Percentiles rank a stretch among this genome's conserved stretches.
Conservation (phyloP, 2,113 vertebrate genomes). For the Gobiocypris rarus region DNA sequence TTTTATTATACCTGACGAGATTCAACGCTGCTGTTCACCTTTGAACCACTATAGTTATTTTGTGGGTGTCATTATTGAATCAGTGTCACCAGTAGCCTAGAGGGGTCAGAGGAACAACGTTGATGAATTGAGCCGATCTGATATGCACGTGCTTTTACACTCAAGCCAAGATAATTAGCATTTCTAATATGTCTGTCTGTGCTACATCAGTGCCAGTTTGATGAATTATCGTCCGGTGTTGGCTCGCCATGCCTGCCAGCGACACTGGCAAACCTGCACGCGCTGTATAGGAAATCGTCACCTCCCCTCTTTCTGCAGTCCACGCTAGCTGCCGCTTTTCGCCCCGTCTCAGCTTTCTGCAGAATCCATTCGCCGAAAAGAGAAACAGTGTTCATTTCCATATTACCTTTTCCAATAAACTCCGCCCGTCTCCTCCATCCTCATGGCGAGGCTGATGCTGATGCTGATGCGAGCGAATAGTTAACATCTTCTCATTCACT, state of each 20-base stretch:
- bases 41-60: not conserved
- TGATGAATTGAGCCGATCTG: not conserved
- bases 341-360: conserved; percentile 25
- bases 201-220: conserved; percentile 14
- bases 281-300: conserved; percentile 25
- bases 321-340: not conserved
- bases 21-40: not conserved
- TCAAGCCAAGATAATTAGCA: not conserved
- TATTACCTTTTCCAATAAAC: conserved; percentile 22
- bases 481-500: conserved; percentile 56
- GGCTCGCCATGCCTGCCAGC: conserved; percentile 20
- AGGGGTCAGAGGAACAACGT: not conserved
- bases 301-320: conserved; percentile 55
- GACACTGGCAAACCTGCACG: not conserved
- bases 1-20: not conserved
- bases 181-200: conserved; percentile 1
- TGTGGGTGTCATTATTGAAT: not conserved
- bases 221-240: conserved; percentile 6
- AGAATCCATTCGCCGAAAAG: conserved; percentile 20
- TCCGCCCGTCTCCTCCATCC: conserved; percentile 29
- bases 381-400: conserved; percentile 42
- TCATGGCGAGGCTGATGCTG: conserved; percentile 44
- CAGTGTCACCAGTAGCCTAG: not conserved
- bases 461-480: conserved; percentile 53
- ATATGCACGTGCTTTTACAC: conserved; percentile 4